Conservation (phyloP, 92 coral and sea anemone genomes). For the Blastomussa wellsi region DNA sequence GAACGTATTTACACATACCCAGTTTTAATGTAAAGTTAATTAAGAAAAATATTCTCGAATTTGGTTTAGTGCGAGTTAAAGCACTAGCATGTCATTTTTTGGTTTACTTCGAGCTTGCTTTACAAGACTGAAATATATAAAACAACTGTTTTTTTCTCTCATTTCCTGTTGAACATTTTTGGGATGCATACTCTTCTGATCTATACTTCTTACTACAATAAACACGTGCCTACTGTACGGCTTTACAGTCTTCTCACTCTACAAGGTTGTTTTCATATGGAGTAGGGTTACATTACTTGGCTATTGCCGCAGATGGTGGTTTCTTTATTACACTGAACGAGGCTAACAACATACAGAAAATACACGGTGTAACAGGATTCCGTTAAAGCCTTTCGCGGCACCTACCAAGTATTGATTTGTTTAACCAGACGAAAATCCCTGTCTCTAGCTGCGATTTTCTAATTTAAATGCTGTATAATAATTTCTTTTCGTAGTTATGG, state of each 20-base stretch:
- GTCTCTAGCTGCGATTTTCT: conserved; percentile 6
- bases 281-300: conserved; percentile 20
- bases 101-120: not conserved
- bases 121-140: not conserved
- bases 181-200: not conserved
- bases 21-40: not conserved
- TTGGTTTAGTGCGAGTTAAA: not conserved
- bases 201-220: not conserved
- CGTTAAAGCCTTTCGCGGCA: conserved; percentile 5
- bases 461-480: not conserved
- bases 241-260: not conserved
- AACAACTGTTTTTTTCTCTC: not conserved
- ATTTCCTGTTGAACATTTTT: not conserved
- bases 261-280: conserved; percentile 4
- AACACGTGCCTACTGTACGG: conserved; percentile 23
- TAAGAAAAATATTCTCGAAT: not conserved
- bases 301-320: conserved; percentile 8
- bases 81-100: not conserved
- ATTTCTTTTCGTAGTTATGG: not conserved
- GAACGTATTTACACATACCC: conserved; percentile 1
- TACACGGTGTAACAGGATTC: conserved; percentile 2
- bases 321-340: conserved; percentile 10
- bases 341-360: conserved; percentile 1
- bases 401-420: conserved; percentile 26
- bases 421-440: conserved; percentile 21